Conservation (phyloP, 1,140 invertebrate genomes). For the Chrysomallon squamiferum region DNA sequence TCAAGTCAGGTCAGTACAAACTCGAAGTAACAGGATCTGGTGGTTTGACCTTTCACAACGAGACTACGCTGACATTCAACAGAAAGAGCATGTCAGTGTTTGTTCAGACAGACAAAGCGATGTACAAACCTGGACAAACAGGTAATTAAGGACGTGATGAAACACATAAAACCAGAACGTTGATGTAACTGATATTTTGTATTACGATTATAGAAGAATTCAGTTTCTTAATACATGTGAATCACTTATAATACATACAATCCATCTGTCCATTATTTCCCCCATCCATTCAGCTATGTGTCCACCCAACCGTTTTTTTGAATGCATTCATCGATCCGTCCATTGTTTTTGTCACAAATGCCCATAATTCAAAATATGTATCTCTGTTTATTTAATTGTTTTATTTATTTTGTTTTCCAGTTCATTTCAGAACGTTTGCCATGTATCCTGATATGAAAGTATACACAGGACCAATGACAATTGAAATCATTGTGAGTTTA, state of each 20-base stretch:
- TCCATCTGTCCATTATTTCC: too few species aligned
- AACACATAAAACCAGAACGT: too few species aligned
- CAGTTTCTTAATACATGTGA: too few species aligned
- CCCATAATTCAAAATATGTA: too few species aligned
- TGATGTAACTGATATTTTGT: too few species aligned
- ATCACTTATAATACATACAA: too few species aligned
- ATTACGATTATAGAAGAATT: too few species aligned
- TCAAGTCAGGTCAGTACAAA: constrained; percentile 30
- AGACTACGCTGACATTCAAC: constrained; percentile 32
- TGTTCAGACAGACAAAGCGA: constrained; percentile 57
- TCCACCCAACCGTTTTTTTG: too few species aligned
- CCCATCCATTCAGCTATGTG: too few species aligned
- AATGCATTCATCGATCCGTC: too few species aligned
- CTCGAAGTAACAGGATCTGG: constrained; percentile 39
- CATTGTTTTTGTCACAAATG: too few species aligned
- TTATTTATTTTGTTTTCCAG: constrained; percentile 43
- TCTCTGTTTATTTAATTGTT: too few species aligned
- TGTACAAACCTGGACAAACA: constrained; percentile 58
- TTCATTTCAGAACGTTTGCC: constrained; percentile 50
- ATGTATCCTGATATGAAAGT: constrained; percentile 49
- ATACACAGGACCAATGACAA: constrained; percentile 38
- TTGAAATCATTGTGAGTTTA: constrained; percentile 53
- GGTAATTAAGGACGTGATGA: constrained; percentile 28
- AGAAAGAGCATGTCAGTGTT: constrained; percentile 43
- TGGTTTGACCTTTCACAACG: constrained; percentile 37